These are phyloP conservation scores for Equus przewalskii DNA, from an alignment of 2,113 vertebrate genomes.

Conservation along the genomic window DNA sequence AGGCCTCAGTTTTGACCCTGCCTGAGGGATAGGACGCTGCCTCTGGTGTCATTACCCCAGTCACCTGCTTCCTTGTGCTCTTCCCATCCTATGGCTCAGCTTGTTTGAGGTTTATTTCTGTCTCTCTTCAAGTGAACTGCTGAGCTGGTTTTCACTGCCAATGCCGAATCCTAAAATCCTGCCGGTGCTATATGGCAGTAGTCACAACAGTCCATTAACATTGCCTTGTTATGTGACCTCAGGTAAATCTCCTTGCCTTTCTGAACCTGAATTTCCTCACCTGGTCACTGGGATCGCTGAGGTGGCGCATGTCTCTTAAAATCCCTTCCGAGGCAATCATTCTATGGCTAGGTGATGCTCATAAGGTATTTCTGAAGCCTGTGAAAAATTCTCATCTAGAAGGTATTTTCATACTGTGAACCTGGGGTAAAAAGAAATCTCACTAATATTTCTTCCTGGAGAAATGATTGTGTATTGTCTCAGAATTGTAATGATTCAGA, in stretches of 20 bases:
- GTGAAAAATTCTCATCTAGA: not conserved
- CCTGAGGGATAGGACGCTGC: not conserved
- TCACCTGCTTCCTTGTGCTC: not conserved
- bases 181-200: not conserved
- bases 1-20: not conserved
- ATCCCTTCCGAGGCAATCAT: not conserved
- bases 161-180: not conserved
- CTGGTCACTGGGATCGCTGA: slow-evolving; percentile 16
- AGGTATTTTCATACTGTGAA: not conserved
- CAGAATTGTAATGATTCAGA: not conserved
- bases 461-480: not conserved
- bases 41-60: not conserved
- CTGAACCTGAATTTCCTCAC: not conserved
- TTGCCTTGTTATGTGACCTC: not conserved
- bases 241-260: not conserved
- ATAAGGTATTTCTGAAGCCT: slow-evolving; percentile 29
- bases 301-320: not conserved
- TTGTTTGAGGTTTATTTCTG: slow-evolving; percentile 47
- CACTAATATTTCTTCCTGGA: not conserved
- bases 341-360: not conserved
- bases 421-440: not conserved
- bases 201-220: not conserved
- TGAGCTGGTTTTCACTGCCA: not conserved
- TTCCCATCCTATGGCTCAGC: not conserved
- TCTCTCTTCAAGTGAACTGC: slow-evolving; percentile 18